These are phyloP conservation scores for Lepidochitona cinerea DNA, from an alignment of 2,888 invertebrate genomes.

Conservation along the genomic window DNA sequence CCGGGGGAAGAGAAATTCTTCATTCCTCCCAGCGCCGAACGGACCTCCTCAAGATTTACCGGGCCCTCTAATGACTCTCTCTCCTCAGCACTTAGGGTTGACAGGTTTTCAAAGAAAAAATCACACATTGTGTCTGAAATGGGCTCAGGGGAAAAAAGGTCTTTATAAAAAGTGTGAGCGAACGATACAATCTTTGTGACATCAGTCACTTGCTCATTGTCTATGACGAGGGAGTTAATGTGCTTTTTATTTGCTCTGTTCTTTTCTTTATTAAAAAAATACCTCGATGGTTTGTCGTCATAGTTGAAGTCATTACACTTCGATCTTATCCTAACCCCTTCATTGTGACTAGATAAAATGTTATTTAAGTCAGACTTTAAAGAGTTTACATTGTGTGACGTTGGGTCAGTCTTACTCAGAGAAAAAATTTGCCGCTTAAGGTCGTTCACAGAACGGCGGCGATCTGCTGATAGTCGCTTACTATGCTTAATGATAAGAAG, in stretches of 20 bases:
- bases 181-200: background rate
- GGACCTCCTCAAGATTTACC: background rate
- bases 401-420: background rate
- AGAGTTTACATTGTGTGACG: background rate
- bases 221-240: too few relatives aligned
- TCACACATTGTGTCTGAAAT: background rate
- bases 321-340: background rate
- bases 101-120: background rate
- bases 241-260: background rate
- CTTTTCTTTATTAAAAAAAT: background rate
- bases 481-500: background rate
- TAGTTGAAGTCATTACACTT: background rate
- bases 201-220: too few relatives aligned
- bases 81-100: background rate
- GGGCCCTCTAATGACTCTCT: background rate
- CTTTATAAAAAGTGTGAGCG: background rate
- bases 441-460: background rate
- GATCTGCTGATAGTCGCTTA: background rate
- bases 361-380: background rate
- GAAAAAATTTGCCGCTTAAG: background rate
- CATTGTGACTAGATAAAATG: background rate
- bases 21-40: constrained; percentile 3
- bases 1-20: constrained; percentile 7
- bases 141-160: background rate
- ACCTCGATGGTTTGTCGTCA: background rate